phyloP scores from a whole-genome alignment of 2,113 vertebrate genomes.

The Hystrix cristata region DNA sequence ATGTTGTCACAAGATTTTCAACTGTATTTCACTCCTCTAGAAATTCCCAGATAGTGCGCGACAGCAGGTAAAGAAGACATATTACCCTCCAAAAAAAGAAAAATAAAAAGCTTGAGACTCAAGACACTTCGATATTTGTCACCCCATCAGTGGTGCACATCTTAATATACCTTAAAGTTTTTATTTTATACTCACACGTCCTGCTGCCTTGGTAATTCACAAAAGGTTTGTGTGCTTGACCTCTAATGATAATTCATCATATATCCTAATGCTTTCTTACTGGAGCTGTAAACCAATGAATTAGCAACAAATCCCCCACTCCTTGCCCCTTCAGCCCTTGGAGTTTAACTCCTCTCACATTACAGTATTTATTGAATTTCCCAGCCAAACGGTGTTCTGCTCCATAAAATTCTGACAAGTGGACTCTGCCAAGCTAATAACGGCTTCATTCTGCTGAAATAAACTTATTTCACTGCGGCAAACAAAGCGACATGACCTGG shows the following conservation, averaged over 20 bases:
- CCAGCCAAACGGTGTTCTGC: constrained; percentile 95
- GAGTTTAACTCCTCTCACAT: constrained; percentile 93
- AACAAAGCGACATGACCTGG: constrained; percentile 97
- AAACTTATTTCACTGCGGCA: constrained; percentile 97
- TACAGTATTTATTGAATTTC: constrained; percentile 96
- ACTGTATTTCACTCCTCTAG: constrained; percentile 16
- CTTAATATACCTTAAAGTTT: constrained; percentile 60
- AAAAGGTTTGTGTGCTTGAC: constrained; percentile 67
- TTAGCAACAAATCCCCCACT: constrained; percentile 87
- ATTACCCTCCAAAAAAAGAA: constrained; percentile 26
- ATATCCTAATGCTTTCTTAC: constrained; percentile 79
- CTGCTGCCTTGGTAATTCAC: constrained; percentile 12
- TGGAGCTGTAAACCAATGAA: constrained; percentile 86
- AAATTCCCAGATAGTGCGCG: constrained; percentile 49
- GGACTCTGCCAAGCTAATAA: constrained; percentile 96
- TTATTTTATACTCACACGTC: constrained; percentile 58
- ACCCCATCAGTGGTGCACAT: neutral
- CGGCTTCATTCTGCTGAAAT: constrained; percentile 96
- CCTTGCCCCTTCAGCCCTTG: constrained; percentile 91
- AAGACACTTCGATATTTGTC: constrained; percentile 61
- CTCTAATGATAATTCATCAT: constrained; percentile 82
- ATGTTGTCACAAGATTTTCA: constrained; percentile 1
- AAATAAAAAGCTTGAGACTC: constrained; percentile 39
- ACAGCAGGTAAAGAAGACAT: constrained; percentile 18
- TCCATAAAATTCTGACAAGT: constrained; percentile 97